Conservation (phyloP, 2,113 vertebrate genomes). For the Hippolais icterina region DNA sequence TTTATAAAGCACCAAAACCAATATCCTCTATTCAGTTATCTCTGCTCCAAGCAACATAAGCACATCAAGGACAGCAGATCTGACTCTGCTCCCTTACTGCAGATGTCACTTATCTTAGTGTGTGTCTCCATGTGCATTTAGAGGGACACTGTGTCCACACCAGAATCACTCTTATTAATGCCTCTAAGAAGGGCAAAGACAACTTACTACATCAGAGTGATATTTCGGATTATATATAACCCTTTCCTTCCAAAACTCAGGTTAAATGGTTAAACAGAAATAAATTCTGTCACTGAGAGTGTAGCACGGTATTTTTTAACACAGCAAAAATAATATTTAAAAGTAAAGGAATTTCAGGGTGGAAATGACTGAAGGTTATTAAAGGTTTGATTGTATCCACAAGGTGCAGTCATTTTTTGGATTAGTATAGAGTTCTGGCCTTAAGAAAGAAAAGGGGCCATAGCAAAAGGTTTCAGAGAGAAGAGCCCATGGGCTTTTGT, state of each 20-base stretch:
- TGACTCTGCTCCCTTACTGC: neutral
- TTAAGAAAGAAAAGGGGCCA: neutral
- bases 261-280: neutral
- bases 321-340: neutral
- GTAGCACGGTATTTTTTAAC: neutral
- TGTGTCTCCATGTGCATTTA: neutral
- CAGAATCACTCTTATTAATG: neutral
- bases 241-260: neutral
- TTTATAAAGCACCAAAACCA: neutral
- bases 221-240: neutral
- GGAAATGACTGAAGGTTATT: neutral
- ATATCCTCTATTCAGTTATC: neutral
- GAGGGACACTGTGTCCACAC: neutral
- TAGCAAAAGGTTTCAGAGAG: neutral
- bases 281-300: neutral
- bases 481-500: neutral
- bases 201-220: neutral
- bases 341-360: neutral
- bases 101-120: neutral
- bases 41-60: neutral
- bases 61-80: neutral
- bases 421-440: neutral
- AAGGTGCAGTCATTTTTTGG: neutral
- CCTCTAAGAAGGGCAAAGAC: neutral
- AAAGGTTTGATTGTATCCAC: neutral